phyloP scores from a whole-genome alignment of 2,797 vertebrate species.

The Helostoma temminkii region DNA sequence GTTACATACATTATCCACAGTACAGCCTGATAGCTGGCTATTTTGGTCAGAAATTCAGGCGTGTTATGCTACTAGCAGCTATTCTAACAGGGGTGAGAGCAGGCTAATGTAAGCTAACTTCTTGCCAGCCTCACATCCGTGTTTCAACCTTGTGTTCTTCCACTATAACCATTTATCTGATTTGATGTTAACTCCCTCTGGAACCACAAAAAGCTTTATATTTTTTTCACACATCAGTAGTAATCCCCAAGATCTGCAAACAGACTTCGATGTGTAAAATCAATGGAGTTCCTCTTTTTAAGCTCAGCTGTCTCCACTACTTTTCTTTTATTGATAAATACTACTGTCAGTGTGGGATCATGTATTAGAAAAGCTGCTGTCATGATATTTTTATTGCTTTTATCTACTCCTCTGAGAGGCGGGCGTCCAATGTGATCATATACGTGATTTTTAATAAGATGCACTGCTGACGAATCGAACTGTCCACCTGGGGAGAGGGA shows the following conservation, averaged over 20 bases:
- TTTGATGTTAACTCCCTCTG: background rate
- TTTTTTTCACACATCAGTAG: background rate
- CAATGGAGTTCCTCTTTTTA: background rate
- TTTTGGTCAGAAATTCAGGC: background rate
- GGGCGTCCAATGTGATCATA: conserved; percentile 46
- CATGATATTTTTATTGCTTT: conserved; percentile 19
- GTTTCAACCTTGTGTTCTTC: background rate
- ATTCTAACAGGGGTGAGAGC: background rate
- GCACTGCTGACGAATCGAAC: conserved; percentile 71
- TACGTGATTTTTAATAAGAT: conserved; percentile 77
- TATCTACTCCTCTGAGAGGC: conserved; percentile 35
- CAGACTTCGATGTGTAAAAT: conserved; percentile 2
- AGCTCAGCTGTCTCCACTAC: background rate
- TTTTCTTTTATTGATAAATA: conserved; percentile 9
- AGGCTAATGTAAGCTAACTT: background rate
- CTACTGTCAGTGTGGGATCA: background rate
- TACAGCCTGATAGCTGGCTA: background rate
- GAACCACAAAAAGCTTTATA: background rate
- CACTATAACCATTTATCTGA: background rate
- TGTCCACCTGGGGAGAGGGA: conserved; percentile 73
- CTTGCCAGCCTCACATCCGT: background rate
- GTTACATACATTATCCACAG: background rate
- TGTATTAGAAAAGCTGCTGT: conserved; percentile 32
- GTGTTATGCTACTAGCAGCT: no score
- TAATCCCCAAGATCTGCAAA: background rate